phyloP scores from a whole-genome alignment of 2,113 vertebrate species.

The Alligator sinensis region DNA sequence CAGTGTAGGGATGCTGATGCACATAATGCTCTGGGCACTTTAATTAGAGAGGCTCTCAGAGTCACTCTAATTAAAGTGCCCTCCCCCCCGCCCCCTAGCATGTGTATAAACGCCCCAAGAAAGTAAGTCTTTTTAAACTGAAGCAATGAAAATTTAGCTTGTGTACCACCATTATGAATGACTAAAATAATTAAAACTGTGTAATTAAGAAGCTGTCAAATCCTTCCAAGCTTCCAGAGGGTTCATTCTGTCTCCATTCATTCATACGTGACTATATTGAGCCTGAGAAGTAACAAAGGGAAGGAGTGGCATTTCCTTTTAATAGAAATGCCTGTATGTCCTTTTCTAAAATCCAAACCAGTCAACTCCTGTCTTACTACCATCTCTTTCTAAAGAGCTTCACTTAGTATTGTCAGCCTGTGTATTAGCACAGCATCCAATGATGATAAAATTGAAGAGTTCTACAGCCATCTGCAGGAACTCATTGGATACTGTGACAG shows the following conservation, averaged over 20 bases:
- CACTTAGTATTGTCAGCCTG: conserved; percentile 1
- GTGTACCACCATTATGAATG: not conserved
- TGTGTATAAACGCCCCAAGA: no score
- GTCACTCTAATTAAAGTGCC: no score
- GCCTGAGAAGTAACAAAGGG: not conserved
- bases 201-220: not conserved
- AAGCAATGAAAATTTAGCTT: not conserved
- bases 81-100: no score
- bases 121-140: not conserved
- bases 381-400: conserved; percentile 23
- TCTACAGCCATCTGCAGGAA: conserved; percentile 71
- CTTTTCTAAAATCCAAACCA: conserved; percentile 2
- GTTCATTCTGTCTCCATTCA: not conserved
- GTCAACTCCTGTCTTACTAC: not conserved
- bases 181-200: not conserved
- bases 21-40: no score
- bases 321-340: not conserved
- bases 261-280: not conserved
- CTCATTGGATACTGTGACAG: conserved; percentile 65
- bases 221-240: not conserved
- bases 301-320: conserved; percentile 8
- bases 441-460: conserved; percentile 59
- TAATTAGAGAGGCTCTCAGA: no score
- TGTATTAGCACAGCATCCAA: conserved; percentile 9
- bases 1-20: no score